Evolutionary conservation across 2,113 vertebrate genomes (phyloP).

Genomic region (Antechinus stuartii): DNA sequence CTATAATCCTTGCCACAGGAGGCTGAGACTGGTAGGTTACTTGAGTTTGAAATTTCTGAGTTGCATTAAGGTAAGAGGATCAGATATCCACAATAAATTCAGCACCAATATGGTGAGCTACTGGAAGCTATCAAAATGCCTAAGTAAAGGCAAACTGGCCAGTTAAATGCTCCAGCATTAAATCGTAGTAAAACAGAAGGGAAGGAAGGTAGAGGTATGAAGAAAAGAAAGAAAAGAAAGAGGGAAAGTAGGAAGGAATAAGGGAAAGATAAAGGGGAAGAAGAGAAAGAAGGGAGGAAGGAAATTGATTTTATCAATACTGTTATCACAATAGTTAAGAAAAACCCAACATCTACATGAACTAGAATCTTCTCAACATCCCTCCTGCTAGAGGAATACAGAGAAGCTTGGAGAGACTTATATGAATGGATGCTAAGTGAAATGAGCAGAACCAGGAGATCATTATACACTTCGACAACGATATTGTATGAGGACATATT

Average conservation of each 20-base stretch:
- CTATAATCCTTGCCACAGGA: not conserved
- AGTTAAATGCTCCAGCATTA: too few relatives aligned
- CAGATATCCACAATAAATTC: not conserved
- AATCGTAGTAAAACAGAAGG: too few relatives aligned
- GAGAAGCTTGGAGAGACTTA: too few relatives aligned
- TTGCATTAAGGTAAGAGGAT: not conserved
- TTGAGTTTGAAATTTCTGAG: not conserved
- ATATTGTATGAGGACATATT: too few relatives aligned
- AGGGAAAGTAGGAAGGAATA: not conserved
- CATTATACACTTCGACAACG: too few relatives aligned
- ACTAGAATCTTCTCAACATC: not conserved
- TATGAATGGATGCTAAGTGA: too few relatives aligned
- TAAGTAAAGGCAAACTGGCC: not conserved
- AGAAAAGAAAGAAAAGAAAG: too few relatives aligned
- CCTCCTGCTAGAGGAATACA: not conserved
- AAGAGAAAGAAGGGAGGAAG: not conserved
- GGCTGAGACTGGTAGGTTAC: not conserved
- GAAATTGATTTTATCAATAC: not conserved
- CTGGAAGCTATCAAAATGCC: not conserved
- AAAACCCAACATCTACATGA: not conserved
- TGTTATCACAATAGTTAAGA: not conserved
- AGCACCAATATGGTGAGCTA: not conserved
- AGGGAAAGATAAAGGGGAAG: too few relatives aligned
- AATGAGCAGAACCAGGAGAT: too few relatives aligned
- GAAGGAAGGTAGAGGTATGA: too few relatives aligned